Base-by-base conservation (phyloP, 2,888 invertebrate species). In the Erynnis tages region DNA sequence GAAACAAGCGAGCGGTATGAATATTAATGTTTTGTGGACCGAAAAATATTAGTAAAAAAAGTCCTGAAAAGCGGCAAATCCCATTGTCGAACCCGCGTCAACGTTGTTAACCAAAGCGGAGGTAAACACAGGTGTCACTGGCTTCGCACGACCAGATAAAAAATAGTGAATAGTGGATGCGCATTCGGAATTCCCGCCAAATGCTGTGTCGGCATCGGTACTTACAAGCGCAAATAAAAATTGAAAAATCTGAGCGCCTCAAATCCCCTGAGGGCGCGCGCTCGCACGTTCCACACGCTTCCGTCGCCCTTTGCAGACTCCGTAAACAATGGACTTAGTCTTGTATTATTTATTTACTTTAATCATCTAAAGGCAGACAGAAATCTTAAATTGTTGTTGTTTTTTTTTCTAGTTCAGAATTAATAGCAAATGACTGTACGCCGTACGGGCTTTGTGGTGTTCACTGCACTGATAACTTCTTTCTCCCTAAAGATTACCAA, bases 161-260 rank as follows among this genome's bases (percentile, higher is more conserved):
- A 59, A 62, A 63, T 60, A 61, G 56, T 41, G 21, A 21, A 32
- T 21, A 48, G 53, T 60, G 55, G 54, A 60, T 46, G 54, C 59
- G 47, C 48, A 60, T 57, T 57, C 57, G 57, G 19, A 13, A 30
- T 44, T 63, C 57, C 57, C 60, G 54, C 54, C 58, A 55, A 62
- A 61, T 56, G 60, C 56, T 59, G 57, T 69, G 71, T 71, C 69
- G 11, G 43, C 65, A 67, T 70, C 69, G 73, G 74, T 82, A 84
- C 84, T 87, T 85, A 84, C 80, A 76, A 67, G 69, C 66, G 81
- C 82, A 86, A 87, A 88, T 85, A 87, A 83, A 86, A 85, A 85
- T 85, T 82, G 80, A 80, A 86, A 87, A 86, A 82, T 81, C 79
- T 71, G 70, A 67, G 66, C 71, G 65, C 57, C 73, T 60, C 74